Evolutionary conservation across 1,140 invertebrate species (phyloP).

Genomic region (Zaprionus africanus): DNA sequence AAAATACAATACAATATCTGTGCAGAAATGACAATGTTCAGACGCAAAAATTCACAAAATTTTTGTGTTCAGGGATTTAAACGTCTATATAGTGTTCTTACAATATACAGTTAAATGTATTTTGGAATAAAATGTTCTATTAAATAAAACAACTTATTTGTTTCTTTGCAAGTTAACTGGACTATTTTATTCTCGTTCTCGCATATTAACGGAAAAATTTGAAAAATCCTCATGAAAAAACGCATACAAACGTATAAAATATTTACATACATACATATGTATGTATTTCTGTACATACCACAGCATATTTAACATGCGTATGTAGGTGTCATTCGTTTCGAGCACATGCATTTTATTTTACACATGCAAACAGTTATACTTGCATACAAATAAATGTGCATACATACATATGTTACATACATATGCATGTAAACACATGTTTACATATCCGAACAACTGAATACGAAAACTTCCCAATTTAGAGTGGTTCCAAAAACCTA

Average conservation of each 20-base stretch:
- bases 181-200: background rate
- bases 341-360: background rate
- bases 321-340: background rate
- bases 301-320: background rate
- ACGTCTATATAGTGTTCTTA: background rate
- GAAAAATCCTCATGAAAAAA: background rate
- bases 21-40: background rate
- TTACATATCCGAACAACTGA: background rate
- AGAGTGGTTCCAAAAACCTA: slow-evolving; percentile 13
- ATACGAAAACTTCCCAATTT: background rate
- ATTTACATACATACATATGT: background rate
- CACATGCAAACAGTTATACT: slow-evolving; percentile 4
- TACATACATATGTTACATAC: background rate
- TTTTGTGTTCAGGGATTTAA: too few relatives aligned
- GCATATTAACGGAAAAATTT: background rate
- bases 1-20: background rate
- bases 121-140: background rate
- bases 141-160: background rate
- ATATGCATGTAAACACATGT: slow-evolving; percentile 9
- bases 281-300: background rate
- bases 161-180: background rate
- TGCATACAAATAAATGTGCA: background rate
- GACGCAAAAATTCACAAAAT: too few relatives aligned
- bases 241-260: background rate
- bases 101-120: background rate